phyloP scores from a whole-genome alignment of 2,113 vertebrate species.

The Tautogolabrus adspersus region DNA sequence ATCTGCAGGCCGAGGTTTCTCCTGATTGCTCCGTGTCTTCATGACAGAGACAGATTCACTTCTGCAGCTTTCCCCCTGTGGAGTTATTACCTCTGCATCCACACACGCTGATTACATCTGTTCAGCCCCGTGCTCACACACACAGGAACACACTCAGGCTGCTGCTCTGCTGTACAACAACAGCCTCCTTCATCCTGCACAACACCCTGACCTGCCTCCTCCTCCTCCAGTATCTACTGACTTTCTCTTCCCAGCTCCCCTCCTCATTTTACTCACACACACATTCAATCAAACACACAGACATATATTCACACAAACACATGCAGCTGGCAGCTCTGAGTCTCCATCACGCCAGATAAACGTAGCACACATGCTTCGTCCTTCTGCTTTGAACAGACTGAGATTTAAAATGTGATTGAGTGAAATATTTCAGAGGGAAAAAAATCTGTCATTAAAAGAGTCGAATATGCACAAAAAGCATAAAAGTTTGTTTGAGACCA shows the following conservation, averaged over 20 bases:
- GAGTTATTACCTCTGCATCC: slow-evolving; percentile 58
- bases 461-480: too few species aligned
- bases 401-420: too few species aligned
- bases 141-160: slow-evolving; percentile 31
- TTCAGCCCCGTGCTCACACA: slow-evolving; percentile 30
- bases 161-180: slow-evolving; percentile 25
- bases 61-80: slow-evolving; percentile 17
- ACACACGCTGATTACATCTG: slow-evolving; percentile 60
- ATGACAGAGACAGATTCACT: slow-evolving; percentile 62
- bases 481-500: too few species aligned
- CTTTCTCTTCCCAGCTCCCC: background rate
- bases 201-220: slow-evolving; percentile 22
- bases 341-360: too few species aligned
- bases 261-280: too few species aligned
- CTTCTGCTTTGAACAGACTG: too few species aligned
- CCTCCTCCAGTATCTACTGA: background rate
- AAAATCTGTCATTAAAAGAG: too few species aligned
- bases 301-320: background rate
- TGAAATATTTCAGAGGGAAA: too few species aligned
- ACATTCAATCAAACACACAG: slow-evolving; percentile 1
- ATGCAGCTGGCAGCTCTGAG: too few species aligned
- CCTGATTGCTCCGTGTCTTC: slow-evolving; percentile 52
- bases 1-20: slow-evolving; percentile 33
- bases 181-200: slow-evolving; percentile 28
- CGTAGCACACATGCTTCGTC: too few species aligned